phyloP scores from a whole-genome alignment of 2,797 vertebrate genomes.

The Cichlasoma orientale region DNA sequence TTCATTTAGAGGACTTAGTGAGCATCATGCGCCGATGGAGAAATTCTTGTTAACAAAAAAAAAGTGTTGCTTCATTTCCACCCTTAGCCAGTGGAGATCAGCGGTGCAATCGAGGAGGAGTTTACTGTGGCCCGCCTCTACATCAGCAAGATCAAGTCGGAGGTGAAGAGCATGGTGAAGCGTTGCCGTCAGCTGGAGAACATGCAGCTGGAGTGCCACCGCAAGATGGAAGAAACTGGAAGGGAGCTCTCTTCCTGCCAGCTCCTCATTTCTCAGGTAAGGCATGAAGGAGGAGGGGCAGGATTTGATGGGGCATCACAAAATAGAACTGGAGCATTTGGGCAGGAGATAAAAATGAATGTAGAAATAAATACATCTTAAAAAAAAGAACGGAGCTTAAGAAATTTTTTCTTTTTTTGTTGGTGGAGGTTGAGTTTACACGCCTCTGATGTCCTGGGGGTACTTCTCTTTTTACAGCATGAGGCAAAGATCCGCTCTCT shows the following conservation, averaged over 20 bases:
- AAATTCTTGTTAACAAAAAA: neutral
- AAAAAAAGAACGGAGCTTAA: neutral
- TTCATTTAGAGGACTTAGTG: neutral
- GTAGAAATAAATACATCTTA: neutral
- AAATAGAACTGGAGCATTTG: neutral
- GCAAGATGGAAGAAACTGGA: conserved; percentile 96
- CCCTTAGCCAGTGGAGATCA: conserved; percentile 91
- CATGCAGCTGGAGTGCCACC: conserved; percentile 93
- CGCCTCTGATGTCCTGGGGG: neutral
- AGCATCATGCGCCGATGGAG: neutral
- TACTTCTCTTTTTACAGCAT: conserved; percentile 77
- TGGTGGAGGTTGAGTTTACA: neutral
- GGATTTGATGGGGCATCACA: neutral
- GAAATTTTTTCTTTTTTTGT: neutral
- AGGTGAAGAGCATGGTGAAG: conserved; percentile 98
- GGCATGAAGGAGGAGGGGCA: neutral
- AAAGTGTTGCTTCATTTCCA: neutral
- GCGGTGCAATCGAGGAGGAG: conserved; percentile 94
- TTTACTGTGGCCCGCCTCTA: conserved; percentile 94
- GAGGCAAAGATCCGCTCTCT: conserved; percentile 95
- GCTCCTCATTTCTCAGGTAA: conserved; percentile 93
- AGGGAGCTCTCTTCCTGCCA: conserved; percentile 93
- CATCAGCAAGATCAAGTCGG: conserved; percentile 96
- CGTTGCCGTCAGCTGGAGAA: conserved; percentile 92
- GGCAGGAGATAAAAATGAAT: neutral